Evolutionary conservation across 2,797 vertebrate genomes (phyloP).

Genomic region (Champsocephalus esox): DNA sequence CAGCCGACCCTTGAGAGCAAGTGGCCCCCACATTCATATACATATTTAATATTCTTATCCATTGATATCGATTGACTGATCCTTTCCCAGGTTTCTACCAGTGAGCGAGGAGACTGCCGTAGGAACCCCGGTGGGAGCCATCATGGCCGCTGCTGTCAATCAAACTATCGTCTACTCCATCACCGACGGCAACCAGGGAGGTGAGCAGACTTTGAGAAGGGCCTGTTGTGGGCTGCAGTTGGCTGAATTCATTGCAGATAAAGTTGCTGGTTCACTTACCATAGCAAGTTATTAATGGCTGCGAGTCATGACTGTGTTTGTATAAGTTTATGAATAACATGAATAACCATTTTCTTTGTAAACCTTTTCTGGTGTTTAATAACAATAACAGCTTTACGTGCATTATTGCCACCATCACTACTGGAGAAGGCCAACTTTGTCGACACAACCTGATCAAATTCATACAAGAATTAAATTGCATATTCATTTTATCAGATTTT

Average conservation of each 20-base stretch:
- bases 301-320: not conserved
- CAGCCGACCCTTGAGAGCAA: constrained; percentile 31
- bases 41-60: constrained; percentile 60
- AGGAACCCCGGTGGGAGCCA: constrained; percentile 86
- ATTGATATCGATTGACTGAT: constrained; percentile 67
- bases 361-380: not conserved
- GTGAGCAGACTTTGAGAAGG: constrained; percentile 53
- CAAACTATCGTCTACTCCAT: constrained; percentile 94
- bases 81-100: constrained; percentile 85
- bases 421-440: too few relatives aligned
- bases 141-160: constrained; percentile 92
- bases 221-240: not conserved
- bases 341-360: not conserved
- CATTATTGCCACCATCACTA: not conserved
- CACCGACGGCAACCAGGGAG: constrained; percentile 88
- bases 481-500: not conserved
- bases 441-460: too few relatives aligned
- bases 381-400: not conserved
- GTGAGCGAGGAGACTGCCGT: constrained; percentile 89
- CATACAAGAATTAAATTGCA: not conserved
- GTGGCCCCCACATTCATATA: constrained; percentile 33
- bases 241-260: constrained; percentile 2
- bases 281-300: not conserved
- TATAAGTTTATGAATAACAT: not conserved
- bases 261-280: constrained; percentile 1